Evolutionary conservation across 2,888 invertebrate species (phyloP), one percentile per base, ranked within the genome.

Genomic region (Drosophila meridionalis): DNA sequence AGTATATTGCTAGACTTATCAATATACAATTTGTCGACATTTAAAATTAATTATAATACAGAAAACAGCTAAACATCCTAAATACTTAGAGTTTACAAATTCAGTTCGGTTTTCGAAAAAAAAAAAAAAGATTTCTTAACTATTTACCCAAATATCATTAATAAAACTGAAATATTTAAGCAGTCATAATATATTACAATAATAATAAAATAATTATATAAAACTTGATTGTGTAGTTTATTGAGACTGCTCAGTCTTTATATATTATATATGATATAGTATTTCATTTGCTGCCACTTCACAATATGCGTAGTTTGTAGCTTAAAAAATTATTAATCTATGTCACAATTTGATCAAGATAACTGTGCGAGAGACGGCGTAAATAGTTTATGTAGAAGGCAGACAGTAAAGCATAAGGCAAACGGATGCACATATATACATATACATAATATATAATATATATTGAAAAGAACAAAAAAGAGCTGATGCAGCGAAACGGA

Each of bases 241-340:
- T 40, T 56, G 40, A 56, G 30, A 42, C 0, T 20, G 20, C 56
- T 6, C 1, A n/a, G 8, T 9, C 14, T 11, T 0, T 30, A 48
- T n/a, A 48, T 30, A 30, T 48, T 32, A 11, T 11, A 34, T 52
- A 52, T 30, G 40, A 40, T 40, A 56, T 30, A 56, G 12, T n/a
- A 6, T 42, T 42, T n/a, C 30, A 38, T n/a, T 56, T 30, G 40
- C 9, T 40, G 11, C 40, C 28, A 56, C 56, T 55, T 28, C 28
- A 38, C 26, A 28, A 56, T n/a, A 40, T 56, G 40, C 38, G 40
- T 26, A 36, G 34, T 56, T 38, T 11, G 30, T n/a, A 56, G 56
- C 56, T 56, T 56, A 42, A 56, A 40, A 30, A 40, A n/a, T 28
- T 40, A 56, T 56, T 30, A 56, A 56, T 42, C 40, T 56, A 56